Base-by-base conservation (phyloP, 2,888 invertebrate genomes). In the Arrhopalites spinosus region DNA sequence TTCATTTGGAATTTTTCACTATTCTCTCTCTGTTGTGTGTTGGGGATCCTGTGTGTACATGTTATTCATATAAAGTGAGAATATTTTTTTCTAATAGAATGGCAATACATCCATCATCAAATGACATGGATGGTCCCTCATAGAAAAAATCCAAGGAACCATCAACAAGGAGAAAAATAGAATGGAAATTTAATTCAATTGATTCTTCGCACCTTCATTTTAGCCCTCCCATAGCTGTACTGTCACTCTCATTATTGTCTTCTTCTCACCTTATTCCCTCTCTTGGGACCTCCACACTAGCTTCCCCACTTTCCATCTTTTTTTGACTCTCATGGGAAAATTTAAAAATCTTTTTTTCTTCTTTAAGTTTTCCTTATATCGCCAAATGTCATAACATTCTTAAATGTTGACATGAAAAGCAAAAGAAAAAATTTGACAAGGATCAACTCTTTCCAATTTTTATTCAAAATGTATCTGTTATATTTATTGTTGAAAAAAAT, bases 171-270 rank as follows among this genome's bases (percentile, higher is more conserved):
- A 59, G 72, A 72, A 61, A 61, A 56, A 61, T 43, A 72, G 72
- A 72, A 61, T 61, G 72, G 56, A 67, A 74, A 68, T 74, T 74
- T 59, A 75, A 75, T 75, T 75, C 69, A 75, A 69, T 75, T 75
- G 69, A 63, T 75, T 64, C 69, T 75, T 75, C 69, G 59, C 74
- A 75, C 74, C 74, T 75, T 75, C 61, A 68, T 25, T 73, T n/a
- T 30, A 36, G 66, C 66, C 73, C 73, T 66, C 73, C 73, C 73
- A 73, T 66, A 29, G 66, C 66, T 66, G 29, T 56, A 47, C 73
- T 73, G 73, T 73, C 73, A 73, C 30, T 73, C 66, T 47, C 66
- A 66, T 50, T n/a, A 66, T 73, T 73, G 66, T 73, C 66, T 53
- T 1, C n/a, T 66, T 23, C 27, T 73, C 73, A 73, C 66, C 73